phyloP scores from a whole-genome alignment of 2,797 vertebrate genomes.

The Scarus forsteni region DNA sequence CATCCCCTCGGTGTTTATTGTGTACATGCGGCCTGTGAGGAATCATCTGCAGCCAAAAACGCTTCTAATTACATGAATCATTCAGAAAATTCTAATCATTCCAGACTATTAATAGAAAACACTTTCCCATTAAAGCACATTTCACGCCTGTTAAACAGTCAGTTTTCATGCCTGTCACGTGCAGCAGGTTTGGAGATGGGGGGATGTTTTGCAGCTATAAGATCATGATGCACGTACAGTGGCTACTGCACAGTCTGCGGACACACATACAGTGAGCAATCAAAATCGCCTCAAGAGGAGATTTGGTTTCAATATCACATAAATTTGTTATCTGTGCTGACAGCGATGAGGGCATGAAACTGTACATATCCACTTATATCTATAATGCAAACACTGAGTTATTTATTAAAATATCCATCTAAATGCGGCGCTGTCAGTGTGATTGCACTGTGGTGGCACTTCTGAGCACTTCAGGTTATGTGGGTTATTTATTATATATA shows the following conservation, averaged over 20 bases:
- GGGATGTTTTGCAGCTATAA: constrained; percentile 12
- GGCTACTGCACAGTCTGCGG: constrained; percentile 27
- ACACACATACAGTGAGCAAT: constrained; percentile 38
- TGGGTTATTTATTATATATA: constrained; percentile 18
- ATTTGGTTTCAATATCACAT: constrained; percentile 47
- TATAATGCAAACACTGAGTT: constrained; percentile 64
- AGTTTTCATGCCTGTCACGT: constrained; percentile 28
- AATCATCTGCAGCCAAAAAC: constrained; percentile 71
- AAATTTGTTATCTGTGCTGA: constrained; percentile 33
- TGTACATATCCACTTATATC: constrained; percentile 30
- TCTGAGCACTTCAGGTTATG: constrained; percentile 46
- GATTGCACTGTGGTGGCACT: constrained; percentile 46
- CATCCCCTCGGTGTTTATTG: constrained; percentile 20
- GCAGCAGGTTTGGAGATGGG: constrained; percentile 18
- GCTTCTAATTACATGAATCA: constrained; percentile 72
- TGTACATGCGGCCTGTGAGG: constrained; percentile 48
- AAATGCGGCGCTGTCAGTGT: constrained; percentile 54
- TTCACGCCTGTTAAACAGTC: constrained; percentile 55
- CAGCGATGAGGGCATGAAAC: constrained; percentile 39
- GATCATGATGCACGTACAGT: constrained; percentile 19
- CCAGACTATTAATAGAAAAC: constrained; percentile 66
- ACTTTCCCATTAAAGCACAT: constrained; percentile 68
- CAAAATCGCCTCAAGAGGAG: constrained; percentile 41
- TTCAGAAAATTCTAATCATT: constrained; percentile 72
- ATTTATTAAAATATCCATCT: constrained; percentile 71